These are phyloP conservation scores for Odontamblyopus rebecca DNA, from an alignment of 2,797 vertebrate species.

Conservation along the genomic window DNA sequence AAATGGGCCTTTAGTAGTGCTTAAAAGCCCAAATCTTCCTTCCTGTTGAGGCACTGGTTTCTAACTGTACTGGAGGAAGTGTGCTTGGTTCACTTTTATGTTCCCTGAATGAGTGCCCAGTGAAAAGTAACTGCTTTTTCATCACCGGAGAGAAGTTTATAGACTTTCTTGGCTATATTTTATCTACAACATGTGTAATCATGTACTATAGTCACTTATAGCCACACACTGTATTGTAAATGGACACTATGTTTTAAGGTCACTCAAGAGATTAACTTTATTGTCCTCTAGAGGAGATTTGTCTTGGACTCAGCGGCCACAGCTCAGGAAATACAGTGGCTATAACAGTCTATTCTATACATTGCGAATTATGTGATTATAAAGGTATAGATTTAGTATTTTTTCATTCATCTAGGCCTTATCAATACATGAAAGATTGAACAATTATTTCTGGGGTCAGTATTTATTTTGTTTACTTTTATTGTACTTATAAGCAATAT, in stretches of 20 bases:
- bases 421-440: too few relatives aligned
- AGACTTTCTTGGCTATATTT: neutral
- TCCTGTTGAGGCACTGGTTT: constrained; percentile 31
- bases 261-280: neutral
- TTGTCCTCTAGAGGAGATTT: neutral
- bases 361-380: too few relatives aligned
- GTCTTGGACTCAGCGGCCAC: too few relatives aligned
- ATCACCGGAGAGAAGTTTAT: neutral
- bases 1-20: constrained; percentile 31
- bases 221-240: neutral
- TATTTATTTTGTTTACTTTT: too few relatives aligned
- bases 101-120: neutral
- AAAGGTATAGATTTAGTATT: too few relatives aligned
- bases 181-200: neutral
- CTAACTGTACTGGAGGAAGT: constrained; percentile 37
- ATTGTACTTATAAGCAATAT: too few relatives aligned
- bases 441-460: too few relatives aligned
- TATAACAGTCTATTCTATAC: too few relatives aligned
- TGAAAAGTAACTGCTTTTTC: neutral
- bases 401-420: too few relatives aligned
- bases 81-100: constrained; percentile 34
- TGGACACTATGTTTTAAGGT: neutral
- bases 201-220: neutral
- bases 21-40: constrained; percentile 43
- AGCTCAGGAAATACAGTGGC: too few relatives aligned